A percentile compares a stretch with the other conserved stretches of the same genome.
These are phyloP conservation scores for Squalus acanthias DNA, from an alignment of 2,797 vertebrate species.

Conservation along the genomic window DNA sequence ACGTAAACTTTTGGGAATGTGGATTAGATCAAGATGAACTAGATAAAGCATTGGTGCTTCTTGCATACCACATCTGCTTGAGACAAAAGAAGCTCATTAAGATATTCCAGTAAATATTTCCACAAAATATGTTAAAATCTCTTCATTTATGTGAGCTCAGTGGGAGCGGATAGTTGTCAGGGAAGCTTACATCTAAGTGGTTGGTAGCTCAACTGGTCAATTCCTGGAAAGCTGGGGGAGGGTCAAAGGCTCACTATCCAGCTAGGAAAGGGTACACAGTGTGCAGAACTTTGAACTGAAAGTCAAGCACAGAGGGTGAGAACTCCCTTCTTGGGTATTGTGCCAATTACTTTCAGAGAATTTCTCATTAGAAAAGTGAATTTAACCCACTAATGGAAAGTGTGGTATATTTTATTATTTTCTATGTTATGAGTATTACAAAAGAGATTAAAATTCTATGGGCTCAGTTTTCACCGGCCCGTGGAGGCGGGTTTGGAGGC, in stretches of 20 bases:
- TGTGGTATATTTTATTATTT: not conserved
- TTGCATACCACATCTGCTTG: not conserved
- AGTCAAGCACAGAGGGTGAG: not conserved
- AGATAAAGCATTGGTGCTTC: not conserved
- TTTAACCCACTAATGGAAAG: not conserved
- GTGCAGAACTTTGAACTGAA: not conserved
- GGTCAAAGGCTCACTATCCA: not conserved
- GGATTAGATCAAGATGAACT: not conserved
- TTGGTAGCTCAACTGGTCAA: not conserved
- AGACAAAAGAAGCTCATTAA: not conserved
- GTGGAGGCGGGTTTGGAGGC: no score
- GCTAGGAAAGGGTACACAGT: not conserved
- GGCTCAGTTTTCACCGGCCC: no score
- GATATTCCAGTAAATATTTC: not conserved
- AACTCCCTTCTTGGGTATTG: not conserved
- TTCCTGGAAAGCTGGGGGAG: not conserved
- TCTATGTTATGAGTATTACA: not conserved
- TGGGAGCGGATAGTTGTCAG: not conserved
- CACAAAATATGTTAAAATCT: not conserved
- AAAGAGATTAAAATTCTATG: not conserved
- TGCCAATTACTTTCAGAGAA: not conserved
- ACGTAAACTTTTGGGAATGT: not conserved
- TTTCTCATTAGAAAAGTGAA: not conserved
- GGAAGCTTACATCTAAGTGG: not conserved
- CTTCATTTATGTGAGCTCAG: not conserved